Conservation (phyloP, 2,888 invertebrate species). For the Drosophila longiperda region DNA sequence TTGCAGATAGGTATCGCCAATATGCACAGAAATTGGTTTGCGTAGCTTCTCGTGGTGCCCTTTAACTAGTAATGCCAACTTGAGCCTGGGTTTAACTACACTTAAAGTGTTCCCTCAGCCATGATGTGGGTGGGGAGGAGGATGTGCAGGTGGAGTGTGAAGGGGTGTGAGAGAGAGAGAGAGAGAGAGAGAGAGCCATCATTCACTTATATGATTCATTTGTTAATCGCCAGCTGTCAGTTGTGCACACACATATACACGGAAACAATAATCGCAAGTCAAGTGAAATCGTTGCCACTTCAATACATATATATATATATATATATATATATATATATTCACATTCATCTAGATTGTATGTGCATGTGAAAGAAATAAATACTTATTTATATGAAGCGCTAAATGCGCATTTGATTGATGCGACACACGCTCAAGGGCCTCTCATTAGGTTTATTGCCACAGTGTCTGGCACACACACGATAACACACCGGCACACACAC, state of each 20-base stretch:
- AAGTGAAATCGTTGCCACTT: constrained; percentile 64
- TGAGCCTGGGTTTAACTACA: constrained; percentile 25
- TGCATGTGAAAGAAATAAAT: constrained; percentile 28
- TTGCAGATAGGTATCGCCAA: constrained; percentile 50
- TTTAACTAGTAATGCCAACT: constrained; percentile 31
- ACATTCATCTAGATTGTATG: constrained; percentile 3
- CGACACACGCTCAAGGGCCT: constrained; percentile 77
- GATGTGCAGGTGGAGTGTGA: background rate
- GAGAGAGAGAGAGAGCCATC: constrained; percentile 32
- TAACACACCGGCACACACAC: constrained; percentile 10
- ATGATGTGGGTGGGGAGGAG: background rate
- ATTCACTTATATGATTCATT: constrained; percentile 74
- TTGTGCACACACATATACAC: constrained; percentile 41
- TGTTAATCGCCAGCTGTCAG: constrained; percentile 75
- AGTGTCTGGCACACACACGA: constrained; percentile 37
- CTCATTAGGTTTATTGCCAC: constrained; percentile 74
- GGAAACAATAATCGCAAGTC: constrained; percentile 77
- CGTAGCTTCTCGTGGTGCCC: constrained; percentile 28
- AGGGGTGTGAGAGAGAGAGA: background rate
- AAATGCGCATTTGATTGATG: constrained; percentile 79
- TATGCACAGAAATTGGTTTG: constrained; percentile 41
- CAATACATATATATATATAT: constrained; percentile 10
- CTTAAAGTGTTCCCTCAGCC: constrained; percentile 40
- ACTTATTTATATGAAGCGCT: constrained; percentile 64
- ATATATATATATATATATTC: constrained; percentile 14